These are phyloP conservation scores for Empis livida DNA, from an alignment of 2,888 invertebrate genomes.

Conservation along the genomic window DNA sequence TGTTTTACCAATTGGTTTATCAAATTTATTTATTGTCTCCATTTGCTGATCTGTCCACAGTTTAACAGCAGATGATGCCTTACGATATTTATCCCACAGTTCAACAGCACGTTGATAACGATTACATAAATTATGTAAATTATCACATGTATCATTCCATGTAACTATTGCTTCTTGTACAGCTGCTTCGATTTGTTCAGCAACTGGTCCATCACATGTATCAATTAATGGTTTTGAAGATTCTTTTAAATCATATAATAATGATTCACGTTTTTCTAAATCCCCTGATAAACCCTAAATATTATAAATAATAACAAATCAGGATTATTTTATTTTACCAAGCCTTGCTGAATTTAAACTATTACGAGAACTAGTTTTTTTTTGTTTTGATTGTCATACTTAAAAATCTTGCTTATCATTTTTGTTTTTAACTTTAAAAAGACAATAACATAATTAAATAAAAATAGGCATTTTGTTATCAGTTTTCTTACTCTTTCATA, in stretches of 20 bases:
- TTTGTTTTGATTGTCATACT: no score
- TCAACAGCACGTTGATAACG: constrained; percentile 70
- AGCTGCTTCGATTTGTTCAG: constrained; percentile 57
- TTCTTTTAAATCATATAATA: constrained; percentile 55
- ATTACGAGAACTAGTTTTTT: no score
- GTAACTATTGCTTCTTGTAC: constrained; percentile 67
- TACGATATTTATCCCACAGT: constrained; percentile 68
- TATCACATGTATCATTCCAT: constrained; percentile 67
- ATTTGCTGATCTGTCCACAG: constrained; percentile 66
- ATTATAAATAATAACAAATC: no score
- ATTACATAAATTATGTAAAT: constrained; percentile 60
- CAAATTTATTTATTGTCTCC: constrained; percentile 53
- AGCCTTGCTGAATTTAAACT: no score
- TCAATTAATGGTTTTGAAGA: constrained; percentile 61
- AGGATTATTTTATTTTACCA: no score
- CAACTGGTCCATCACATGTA: constrained; percentile 54
- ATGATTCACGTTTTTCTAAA: constrained; percentile 57
- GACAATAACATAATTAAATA: no score
- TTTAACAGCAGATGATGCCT: constrained; percentile 62
- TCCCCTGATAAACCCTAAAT: constrained; percentile 69
- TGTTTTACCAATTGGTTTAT: constrained; percentile 40
- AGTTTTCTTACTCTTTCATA: no score
- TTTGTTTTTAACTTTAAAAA: no score
- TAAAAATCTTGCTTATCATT: not conserved
- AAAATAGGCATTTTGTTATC: no score